Evolutionary conservation across 1,140 invertebrate species (phyloP).

Genomic region (Dendroctonus valens): DNA sequence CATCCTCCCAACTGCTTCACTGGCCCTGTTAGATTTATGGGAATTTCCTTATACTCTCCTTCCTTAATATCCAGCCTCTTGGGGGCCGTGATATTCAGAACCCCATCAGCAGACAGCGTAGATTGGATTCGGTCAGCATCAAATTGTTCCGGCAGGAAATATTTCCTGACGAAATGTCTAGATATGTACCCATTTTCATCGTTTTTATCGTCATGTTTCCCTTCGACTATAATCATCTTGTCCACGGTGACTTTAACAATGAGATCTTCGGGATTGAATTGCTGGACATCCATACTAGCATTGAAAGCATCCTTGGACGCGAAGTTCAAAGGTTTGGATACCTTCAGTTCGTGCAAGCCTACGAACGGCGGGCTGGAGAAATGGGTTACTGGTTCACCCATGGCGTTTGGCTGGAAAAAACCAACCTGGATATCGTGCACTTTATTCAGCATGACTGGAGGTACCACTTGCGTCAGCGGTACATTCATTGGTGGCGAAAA

Average conservation of each 20-base stretch:
- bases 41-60: conserved; percentile 49
- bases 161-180: conserved; percentile 66
- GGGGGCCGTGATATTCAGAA: conserved; percentile 62
- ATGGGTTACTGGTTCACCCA: too few species aligned
- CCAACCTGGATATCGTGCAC: too few species aligned
- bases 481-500: too few species aligned
- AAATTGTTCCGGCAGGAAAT: conserved; percentile 60
- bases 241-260: conserved; percentile 61
- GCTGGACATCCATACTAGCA: conserved; percentile 57
- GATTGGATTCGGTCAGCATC: conserved; percentile 58
- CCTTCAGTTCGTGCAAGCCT: too few species aligned
- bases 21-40: conserved; percentile 41
- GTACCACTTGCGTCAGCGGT: too few species aligned
- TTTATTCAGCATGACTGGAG: too few species aligned
- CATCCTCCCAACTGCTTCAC: too few species aligned
- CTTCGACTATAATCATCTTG: conserved; percentile 65
- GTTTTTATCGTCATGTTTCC: conserved; percentile 68
- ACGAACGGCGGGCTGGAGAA: too few species aligned
- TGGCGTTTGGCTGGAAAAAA: too few species aligned
- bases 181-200: conserved; percentile 66
- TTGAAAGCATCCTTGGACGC: conserved; percentile 45
- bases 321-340: too few species aligned
- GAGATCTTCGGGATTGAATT: conserved; percentile 64
- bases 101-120: conserved; percentile 61
- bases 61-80: conserved; percentile 51